phyloP scores from a whole-genome alignment of 2,797 vertebrate species.

The Momotus momota region DNA sequence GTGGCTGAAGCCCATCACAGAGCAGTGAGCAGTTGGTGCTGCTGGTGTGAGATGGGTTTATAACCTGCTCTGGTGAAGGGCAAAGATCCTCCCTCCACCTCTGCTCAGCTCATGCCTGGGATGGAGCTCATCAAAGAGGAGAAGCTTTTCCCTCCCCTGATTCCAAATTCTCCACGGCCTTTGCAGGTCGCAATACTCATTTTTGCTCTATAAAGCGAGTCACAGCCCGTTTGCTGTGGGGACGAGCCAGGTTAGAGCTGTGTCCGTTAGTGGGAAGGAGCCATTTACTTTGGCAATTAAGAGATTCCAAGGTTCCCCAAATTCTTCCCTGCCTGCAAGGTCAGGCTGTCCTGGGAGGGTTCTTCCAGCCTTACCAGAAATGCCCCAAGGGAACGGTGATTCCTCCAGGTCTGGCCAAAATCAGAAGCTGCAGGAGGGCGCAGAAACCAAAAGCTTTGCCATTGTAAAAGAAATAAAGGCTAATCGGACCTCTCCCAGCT shows the following conservation, averaged over 20 bases:
- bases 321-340: not conserved
- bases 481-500: not conserved
- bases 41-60: not conserved
- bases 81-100: not conserved
- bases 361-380: not conserved
- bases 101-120: not conserved
- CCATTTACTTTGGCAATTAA: not conserved
- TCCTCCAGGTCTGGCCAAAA: slow-evolving; percentile 10
- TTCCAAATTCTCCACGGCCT: fast-evolving
- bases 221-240: not conserved
- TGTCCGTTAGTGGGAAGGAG: not conserved
- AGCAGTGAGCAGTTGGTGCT: not conserved
- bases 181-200: fast-evolving
- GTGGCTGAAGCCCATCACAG: not conserved
- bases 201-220: not conserved
- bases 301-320: not conserved
- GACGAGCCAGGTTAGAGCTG: not conserved
- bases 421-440: not conserved
- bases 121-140: not conserved
- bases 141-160: not conserved
- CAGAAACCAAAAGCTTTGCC: not conserved
- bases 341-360: not conserved
- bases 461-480: not conserved
- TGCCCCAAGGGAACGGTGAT: not conserved
- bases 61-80: not conserved